A percentile compares a stretch with the other conserved stretches of the same genome.
Evolutionary conservation across 2,797 vertebrate species (phyloP).

Genomic region (Huso huso): DNA sequence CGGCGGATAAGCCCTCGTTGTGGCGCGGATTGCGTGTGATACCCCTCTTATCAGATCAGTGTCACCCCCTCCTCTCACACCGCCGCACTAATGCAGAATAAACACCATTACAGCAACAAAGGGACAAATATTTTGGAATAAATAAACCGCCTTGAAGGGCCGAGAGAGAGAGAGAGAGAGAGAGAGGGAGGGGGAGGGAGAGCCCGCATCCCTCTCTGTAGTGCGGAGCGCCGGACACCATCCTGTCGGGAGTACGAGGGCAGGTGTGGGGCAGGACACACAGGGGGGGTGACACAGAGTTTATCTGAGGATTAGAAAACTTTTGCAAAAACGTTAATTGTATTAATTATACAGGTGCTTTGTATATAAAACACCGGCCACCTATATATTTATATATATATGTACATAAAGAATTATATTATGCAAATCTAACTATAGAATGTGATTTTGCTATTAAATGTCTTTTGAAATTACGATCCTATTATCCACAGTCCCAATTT

Average conservation of each 20-base stretch:
- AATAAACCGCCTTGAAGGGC: slow-evolving; percentile 47
- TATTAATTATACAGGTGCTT: slow-evolving; percentile 31
- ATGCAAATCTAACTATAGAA: not conserved
- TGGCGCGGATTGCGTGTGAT: slow-evolving; percentile 6
- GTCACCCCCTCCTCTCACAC: slow-evolving; percentile 20
- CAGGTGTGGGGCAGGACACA: no score
- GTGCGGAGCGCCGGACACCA: no score
- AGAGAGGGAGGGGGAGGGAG: slow-evolving; percentile 32
- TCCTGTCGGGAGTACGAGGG: no score
- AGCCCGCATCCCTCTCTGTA: not conserved
- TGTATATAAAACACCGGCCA: slow-evolving; percentile 20
- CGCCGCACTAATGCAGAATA: slow-evolving; percentile 16
- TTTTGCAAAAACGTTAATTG: slow-evolving; percentile 19
- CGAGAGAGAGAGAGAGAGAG: slow-evolving; percentile 28
- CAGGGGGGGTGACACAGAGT: slow-evolving; percentile 54
- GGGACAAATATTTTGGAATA: slow-evolving; percentile 50
- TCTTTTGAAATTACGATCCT: no score
- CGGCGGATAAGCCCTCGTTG: slow-evolving; percentile 22
- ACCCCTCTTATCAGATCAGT: slow-evolving; percentile 13
- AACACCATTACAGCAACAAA: slow-evolving; percentile 43
- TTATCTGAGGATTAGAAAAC: slow-evolving; percentile 62
- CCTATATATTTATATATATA: not conserved
- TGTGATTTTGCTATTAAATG: not conserved
- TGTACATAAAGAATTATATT: not conserved
- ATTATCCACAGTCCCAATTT: no score